phyloP scores from a whole-genome alignment of 2,797 vertebrate species.

The Silurus aristotelis region DNA sequence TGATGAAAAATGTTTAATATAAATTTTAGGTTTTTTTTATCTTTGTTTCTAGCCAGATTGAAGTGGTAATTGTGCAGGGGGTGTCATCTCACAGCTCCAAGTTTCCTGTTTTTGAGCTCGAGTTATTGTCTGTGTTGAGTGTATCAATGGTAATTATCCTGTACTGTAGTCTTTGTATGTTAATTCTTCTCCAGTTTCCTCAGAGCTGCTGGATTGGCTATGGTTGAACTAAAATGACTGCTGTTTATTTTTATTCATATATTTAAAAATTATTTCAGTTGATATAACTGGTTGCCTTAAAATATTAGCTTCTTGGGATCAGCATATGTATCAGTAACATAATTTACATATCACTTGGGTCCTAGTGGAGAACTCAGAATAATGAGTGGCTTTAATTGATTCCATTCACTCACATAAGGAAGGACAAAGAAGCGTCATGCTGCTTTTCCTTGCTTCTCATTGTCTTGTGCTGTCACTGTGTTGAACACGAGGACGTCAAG shows the following conservation, averaged over 20 bases:
- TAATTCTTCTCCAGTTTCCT: background rate
- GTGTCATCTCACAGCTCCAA: background rate
- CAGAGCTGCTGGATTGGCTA: background rate
- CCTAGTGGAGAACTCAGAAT: background rate
- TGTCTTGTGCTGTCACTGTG: slow-evolving; percentile 52
- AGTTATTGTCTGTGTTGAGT: background rate
- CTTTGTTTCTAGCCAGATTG: background rate
- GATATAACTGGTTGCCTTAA: background rate
- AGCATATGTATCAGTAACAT: background rate
- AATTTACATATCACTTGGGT: slow-evolving; percentile 8
- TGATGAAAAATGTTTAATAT: background rate
- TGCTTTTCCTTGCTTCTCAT: slow-evolving; percentile 54
- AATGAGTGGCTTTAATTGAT: slow-evolving; percentile 37
- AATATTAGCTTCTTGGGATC: background rate
- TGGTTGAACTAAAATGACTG: background rate
- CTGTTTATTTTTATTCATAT: background rate
- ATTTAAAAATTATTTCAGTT: background rate
- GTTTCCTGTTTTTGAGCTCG: background rate
- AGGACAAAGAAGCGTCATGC: slow-evolving; percentile 56
- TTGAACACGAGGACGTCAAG: slow-evolving; percentile 45
- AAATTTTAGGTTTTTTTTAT: background rate
- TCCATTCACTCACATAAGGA: slow-evolving; percentile 21
- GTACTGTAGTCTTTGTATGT: background rate
- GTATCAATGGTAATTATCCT: background rate
- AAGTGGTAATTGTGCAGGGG: background rate